Percentiles rank a stretch among this genome's conserved stretches.
phyloP scores from a whole-genome alignment of 2,888 invertebrate species.

The Xylota sylvarum region DNA sequence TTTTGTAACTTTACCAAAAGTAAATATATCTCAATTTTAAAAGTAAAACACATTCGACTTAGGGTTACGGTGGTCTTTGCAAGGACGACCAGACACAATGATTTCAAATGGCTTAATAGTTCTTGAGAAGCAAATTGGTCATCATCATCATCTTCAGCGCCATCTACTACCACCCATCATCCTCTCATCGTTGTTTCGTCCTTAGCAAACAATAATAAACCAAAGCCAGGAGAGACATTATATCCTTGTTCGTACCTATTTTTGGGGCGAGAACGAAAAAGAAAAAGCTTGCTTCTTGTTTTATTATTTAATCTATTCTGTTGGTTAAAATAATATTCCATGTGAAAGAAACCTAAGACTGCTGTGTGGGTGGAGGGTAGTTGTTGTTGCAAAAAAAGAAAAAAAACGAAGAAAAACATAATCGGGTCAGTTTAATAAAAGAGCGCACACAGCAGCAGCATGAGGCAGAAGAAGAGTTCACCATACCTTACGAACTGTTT shows the following conservation, averaged over 20 bases:
- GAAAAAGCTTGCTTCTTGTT: constrained; percentile 43
- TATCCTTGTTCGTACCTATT: constrained; percentile 63
- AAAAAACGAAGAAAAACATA: constrained; percentile 48
- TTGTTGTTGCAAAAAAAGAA: neutral
- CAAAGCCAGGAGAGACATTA: constrained; percentile 60
- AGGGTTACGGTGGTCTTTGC: neutral
- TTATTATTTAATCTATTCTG: constrained; percentile 73
- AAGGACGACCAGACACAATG: constrained; percentile 27
- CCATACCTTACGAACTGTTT: constrained; percentile 54
- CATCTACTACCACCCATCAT: constrained; percentile 38
- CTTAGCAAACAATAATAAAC: constrained; percentile 57
- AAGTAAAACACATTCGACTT: constrained; percentile 26
- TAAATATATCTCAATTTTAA: constrained; percentile 45
- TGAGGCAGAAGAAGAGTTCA: constrained; percentile 16
- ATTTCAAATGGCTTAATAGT: constrained; percentile 68
- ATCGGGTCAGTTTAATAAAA: constrained; percentile 77
- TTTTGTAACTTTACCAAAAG: no score
- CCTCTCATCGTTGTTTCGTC: constrained; percentile 14
- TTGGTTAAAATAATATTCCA: constrained; percentile 69
- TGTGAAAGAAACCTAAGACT: constrained; percentile 41
- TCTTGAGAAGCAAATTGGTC: constrained; percentile 61
- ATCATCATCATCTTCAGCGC: constrained; percentile 40
- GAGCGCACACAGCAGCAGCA: constrained; percentile 43
- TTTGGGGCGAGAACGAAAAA: constrained; percentile 21
- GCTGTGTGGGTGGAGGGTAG: constrained; percentile 19